Conservation (phyloP, 2,113 vertebrate species). For the Nicator chloris region DNA sequence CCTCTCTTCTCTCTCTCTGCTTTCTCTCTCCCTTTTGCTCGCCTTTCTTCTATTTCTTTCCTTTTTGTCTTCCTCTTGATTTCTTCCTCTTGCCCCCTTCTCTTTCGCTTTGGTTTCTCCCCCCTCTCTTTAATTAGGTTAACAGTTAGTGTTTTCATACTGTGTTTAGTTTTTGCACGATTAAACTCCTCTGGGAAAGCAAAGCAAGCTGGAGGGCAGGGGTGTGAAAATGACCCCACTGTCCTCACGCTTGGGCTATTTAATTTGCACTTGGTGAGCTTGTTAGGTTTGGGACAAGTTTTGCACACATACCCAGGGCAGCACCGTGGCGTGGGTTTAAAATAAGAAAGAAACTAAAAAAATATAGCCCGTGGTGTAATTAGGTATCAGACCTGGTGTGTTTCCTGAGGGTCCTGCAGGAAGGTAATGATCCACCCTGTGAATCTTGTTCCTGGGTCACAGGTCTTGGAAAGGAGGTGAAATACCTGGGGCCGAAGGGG, state of each 20-base stretch:
- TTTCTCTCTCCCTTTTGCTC: background rate
- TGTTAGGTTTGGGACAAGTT: background rate
- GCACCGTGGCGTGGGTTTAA: background rate
- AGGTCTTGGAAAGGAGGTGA: background rate
- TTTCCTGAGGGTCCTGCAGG: background rate
- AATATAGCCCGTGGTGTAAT: background rate
- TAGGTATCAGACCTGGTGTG: background rate
- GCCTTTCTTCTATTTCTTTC: background rate
- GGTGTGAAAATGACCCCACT: constrained; percentile 15
- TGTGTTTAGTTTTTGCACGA: constrained; percentile 26
- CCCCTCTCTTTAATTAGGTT: background rate
- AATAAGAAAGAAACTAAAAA: background rate
- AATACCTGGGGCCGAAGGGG: background rate
- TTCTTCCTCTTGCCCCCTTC: background rate
- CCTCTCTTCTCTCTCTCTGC: background rate
- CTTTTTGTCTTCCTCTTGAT: background rate
- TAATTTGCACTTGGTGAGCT: background rate
- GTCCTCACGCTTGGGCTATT: constrained; percentile 34
- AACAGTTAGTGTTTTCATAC: constrained; percentile 13
- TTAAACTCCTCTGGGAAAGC: constrained; percentile 11
- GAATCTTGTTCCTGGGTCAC: constrained; percentile 21
- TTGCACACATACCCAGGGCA: background rate
- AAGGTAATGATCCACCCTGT: background rate
- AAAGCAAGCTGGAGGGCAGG: background rate
- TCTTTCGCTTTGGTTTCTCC: background rate